Base-by-base conservation (phyloP, 2,888 invertebrate species). In the Rosalia funebris region DNA sequence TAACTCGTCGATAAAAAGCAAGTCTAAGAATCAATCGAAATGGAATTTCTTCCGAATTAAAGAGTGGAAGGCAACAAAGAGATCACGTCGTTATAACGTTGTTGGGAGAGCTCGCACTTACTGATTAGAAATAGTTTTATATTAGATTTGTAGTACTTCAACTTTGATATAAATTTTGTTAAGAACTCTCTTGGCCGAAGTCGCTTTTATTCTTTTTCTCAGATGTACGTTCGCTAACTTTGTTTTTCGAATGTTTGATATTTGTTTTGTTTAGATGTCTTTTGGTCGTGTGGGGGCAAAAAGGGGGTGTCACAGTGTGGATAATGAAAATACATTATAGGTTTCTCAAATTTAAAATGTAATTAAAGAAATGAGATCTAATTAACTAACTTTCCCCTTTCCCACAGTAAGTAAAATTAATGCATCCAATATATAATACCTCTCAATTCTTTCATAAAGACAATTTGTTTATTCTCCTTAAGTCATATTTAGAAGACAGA, bases 101-200 rank as follows among this genome's bases (percentile, higher is more conserved):
- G 73, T 73, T 73, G 70, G 62, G 62, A 7, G 60, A 73, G 72
- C 71, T 71, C 70, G 68, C 70, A 69, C 69, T 71, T 70, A 68
- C n/a, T 71, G 71, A 73, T 71, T 71, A 71, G 71, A 69, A 68
- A 70, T 68, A 66, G 71, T 71, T 70, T 68, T 67, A 71, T 73
- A 73, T 73, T 73, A 72, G 72, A 73, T 74, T 74, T 74, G 70
- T 72, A 72, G 69, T 74, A 68, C 72, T 71, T 72, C 65, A 74
- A 72, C 71, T 73, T 73, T 69, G 70, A 70, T 69, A 71, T 71
- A 74, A 72, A 74, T 74, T 71, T 67, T 63, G 69, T 73, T 71
- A 65, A 62, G 64, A 73, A 72, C 59, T 73, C 68, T 56, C 60
- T 54, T 57, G 68, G 64, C 66, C 34, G 57, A 60, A 54, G 52